Evolutionary conservation across 2,888 invertebrate genomes (phyloP).

Genomic region (Limnephilus marmoratus): DNA sequence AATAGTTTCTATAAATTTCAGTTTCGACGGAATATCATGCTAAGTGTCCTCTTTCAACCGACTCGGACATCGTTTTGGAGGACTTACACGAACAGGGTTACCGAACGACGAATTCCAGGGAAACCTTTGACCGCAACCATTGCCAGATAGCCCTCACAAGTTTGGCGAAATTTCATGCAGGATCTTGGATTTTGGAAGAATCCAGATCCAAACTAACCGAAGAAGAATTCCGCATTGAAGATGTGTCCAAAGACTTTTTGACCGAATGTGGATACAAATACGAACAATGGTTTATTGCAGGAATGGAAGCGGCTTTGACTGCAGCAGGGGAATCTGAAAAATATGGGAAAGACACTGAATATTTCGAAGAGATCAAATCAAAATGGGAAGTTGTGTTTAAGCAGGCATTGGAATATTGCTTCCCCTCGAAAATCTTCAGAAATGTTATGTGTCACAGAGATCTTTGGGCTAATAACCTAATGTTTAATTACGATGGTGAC

Average conservation of each 20-base stretch:
- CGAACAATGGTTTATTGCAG: slow-evolving; percentile 67
- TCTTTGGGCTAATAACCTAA: slow-evolving; percentile 68
- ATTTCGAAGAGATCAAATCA: slow-evolving; percentile 30
- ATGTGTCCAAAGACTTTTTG: slow-evolving; percentile 62
- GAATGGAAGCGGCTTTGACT: slow-evolving; percentile 68
- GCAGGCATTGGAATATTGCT: slow-evolving; percentile 42
- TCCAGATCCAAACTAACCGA: slow-evolving; percentile 38
- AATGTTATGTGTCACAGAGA: slow-evolving; percentile 67
- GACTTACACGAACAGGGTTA: slow-evolving; percentile 61
- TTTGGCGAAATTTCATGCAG: slow-evolving; percentile 65
- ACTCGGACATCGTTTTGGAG: slow-evolving; percentile 63
- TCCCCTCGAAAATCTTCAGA: slow-evolving; percentile 61
- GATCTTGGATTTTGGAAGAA: slow-evolving; percentile 64
- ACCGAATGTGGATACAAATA: slow-evolving; percentile 59
- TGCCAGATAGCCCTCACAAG: slow-evolving; percentile 56
- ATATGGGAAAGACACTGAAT: slow-evolving; percentile 48
- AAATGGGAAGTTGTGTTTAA: slow-evolving; percentile 50
- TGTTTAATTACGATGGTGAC: slow-evolving; percentile 66
- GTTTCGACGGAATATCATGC: slow-evolving; percentile 49
- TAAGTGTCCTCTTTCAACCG: slow-evolving; percentile 47
- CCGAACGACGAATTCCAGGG: slow-evolving; percentile 54
- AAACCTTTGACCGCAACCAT: slow-evolving; percentile 64
- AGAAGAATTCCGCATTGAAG: slow-evolving; percentile 62
- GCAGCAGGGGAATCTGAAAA: slow-evolving; percentile 65
- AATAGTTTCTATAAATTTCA: slow-evolving; percentile 37